phyloP scores from a whole-genome alignment of 1,140 invertebrate genomes.

The Holcopasites calliopsidis region DNA sequence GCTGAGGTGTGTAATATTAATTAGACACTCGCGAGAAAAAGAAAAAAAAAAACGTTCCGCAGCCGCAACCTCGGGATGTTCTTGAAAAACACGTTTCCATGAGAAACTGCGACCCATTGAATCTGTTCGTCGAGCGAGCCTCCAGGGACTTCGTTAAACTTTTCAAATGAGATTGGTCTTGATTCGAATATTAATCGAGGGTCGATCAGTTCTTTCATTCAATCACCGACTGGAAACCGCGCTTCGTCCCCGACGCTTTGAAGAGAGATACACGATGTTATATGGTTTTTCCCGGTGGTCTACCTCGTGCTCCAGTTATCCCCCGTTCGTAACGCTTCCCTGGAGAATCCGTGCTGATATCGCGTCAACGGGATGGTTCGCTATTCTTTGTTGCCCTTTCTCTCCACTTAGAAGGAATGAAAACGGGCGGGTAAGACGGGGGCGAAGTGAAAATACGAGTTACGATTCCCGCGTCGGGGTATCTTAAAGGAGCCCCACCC shows the following conservation, averaged over 20 bases:
- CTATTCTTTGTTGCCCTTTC: constrained; percentile 1
- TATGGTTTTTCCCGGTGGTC: too few relatives aligned
- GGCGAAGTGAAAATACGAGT: background rate
- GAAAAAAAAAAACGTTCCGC: background rate
- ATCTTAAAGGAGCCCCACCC: background rate
- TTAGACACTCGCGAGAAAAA: constrained; percentile 1
- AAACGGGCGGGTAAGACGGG: background rate
- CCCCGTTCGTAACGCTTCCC: background rate
- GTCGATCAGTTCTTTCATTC: too few relatives aligned
- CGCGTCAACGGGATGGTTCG: background rate
- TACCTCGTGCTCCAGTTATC: background rate
- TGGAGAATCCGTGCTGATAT: background rate
- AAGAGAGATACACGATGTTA: too few relatives aligned
- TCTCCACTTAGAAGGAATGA: background rate
- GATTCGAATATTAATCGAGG: too few relatives aligned
- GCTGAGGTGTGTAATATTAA: constrained; percentile 36
- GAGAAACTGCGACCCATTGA: background rate
- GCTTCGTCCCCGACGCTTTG: too few relatives aligned
- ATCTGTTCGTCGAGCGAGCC: background rate
- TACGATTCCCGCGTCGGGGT: background rate
- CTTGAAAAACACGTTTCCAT: background rate
- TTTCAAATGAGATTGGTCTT: background rate
- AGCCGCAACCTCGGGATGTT: background rate
- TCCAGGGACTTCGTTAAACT: background rate
- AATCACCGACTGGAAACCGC: too few relatives aligned